Base-by-base conservation (phyloP, 2,113 vertebrate genomes). In the Coryphaenoides rupestris region DNA sequence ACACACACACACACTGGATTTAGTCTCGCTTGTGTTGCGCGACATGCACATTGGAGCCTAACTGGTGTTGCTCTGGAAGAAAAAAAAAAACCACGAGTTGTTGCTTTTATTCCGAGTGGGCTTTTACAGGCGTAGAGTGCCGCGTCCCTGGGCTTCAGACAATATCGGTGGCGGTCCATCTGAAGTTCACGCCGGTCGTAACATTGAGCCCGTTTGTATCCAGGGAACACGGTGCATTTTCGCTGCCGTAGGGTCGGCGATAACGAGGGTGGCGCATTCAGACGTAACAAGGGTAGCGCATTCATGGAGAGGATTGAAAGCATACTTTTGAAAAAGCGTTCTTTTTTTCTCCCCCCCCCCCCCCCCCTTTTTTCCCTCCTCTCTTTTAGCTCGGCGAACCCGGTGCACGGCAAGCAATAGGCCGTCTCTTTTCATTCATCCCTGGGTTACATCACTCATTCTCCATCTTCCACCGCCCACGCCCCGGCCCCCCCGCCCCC, bases 361-460 rank as follows among this genome's bases (percentile, higher is more conserved):
- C n/a, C n/a, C n/a, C n/a, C n/a, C n/a, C n/a, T n/a, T n/a, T n/a
- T n/a, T n/a, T n/a, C n/a, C n/a, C n/a, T n/a, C n/a, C n/a, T 28
- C 24, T 6, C 24, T n/a, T 3, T 19, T 21, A 63, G 26, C 52
- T 46, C 60, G 55, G 56, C 72, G 68, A 59, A 22, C 21, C 64
- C 56, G 65, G 70, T 72, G 67, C 76, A 78, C 80, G 66, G 74
- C 74, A 76, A 80, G 74, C 78, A n/a, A 83, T 60, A 79, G 62
- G 77, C 74, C n/a, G n/a, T 46, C 58, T 76, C 60, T 72, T 77
- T 80, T 78, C 73, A 84, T 78, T 79, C 75, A 81, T 58, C 52
- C 2, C 69, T 74, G 66, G 69, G 77, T 84, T 84, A 84, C 79
- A 76, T 85, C 78, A 81, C 70, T 79, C 77, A 56, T 70, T 70